Base-by-base conservation (phyloP, 2,888 invertebrate species). In the Hetaerina titia region DNA sequence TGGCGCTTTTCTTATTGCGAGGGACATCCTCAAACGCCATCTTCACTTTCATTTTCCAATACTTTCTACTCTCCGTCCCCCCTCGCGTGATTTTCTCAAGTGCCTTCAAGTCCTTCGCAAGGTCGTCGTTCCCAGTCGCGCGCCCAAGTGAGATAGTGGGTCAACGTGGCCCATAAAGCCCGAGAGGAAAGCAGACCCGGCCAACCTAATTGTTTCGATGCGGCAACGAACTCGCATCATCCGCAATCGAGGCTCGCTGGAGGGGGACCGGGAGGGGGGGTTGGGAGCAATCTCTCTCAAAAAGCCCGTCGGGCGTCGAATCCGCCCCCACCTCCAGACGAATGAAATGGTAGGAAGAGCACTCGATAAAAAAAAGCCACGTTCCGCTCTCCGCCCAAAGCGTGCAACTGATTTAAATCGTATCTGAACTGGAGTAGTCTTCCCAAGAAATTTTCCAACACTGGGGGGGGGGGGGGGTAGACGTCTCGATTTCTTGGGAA, bases 101-200 rank as follows among this genome's bases (percentile, higher is more conserved):
- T 58, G 25, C 56, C 63, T 25, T 15, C n/a, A 60, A 81, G 90
- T 90, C 90, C 90, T 90, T 64, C 90, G 90, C 90, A 90, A 90
- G 90, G 90, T 22, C 90, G 90, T 64, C 64, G 64, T 25, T 63
- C 90, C 31, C 90, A 57, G 25, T 11, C 25, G n/a, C 5, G 31
- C 81, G 31, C 31, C 11, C 81, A 31, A 81, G 81, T 25, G 81
- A 81, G 81, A 81, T 81, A 90, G 64, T 90, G 90, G 90, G 90
- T 90, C 90, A 64, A 17, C 22, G 19, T 25, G 64, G 90, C 9
- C 63, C 31, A 90, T 64, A 90, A 64, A 90, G 45, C 31, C 45
- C 17, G 56, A 45, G 90, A 90, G 64, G 64, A 90, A 90, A 90
- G 90, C 19, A 0, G 19, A 15, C 4, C 7, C 11, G 90, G 6